A percentile compares a stretch with the other conserved stretches of the same genome.
Evolutionary conservation across 92 coral and sea anemone species (phyloP).

Genomic region (Hydrozoanthus gracilis): DNA sequence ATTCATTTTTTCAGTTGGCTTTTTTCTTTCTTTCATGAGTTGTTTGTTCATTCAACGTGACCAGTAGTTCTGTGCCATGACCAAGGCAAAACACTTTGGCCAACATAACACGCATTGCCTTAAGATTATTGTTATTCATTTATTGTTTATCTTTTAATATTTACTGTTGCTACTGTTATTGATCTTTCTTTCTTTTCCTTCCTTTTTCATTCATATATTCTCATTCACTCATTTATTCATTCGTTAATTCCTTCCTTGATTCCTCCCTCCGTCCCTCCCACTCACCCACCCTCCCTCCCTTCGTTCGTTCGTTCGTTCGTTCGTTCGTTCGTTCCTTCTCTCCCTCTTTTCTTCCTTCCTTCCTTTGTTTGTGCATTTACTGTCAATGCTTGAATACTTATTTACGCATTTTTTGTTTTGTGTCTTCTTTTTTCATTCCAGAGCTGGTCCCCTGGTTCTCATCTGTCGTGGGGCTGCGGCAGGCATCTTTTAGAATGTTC

Average conservation of each 20-base stretch:
- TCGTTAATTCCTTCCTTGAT: not conserved
- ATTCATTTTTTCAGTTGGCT: not conserved
- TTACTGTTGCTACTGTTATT: too few relatives aligned
- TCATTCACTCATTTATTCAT: not conserved
- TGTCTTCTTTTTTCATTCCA: constrained; percentile 10
- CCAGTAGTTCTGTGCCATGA: too few relatives aligned
- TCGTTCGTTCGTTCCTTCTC: not conserved
- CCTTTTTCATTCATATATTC: too few relatives aligned
- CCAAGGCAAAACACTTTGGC: too few relatives aligned
- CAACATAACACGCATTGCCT: too few relatives aligned
- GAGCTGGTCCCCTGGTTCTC: constrained; percentile 95
- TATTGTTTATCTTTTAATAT: too few relatives aligned
- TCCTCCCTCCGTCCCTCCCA: too few relatives aligned
- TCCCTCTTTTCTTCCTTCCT: not conserved
- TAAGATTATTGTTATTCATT: too few relatives aligned
- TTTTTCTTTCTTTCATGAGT: not conserved
- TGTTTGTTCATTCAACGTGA: too few relatives aligned
- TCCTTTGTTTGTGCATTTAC: not conserved
- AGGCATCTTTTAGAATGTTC: constrained; percentile 86
- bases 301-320: too few relatives aligned
- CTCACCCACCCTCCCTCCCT: not conserved
- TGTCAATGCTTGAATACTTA: not conserved
- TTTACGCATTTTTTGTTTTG: not conserved
- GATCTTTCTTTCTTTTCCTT: too few relatives aligned
- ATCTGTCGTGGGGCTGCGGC: constrained; percentile 94